phyloP scores from a whole-genome alignment of 2,113 vertebrate genomes.

The Periophthalmodon schlosseri region DNA sequence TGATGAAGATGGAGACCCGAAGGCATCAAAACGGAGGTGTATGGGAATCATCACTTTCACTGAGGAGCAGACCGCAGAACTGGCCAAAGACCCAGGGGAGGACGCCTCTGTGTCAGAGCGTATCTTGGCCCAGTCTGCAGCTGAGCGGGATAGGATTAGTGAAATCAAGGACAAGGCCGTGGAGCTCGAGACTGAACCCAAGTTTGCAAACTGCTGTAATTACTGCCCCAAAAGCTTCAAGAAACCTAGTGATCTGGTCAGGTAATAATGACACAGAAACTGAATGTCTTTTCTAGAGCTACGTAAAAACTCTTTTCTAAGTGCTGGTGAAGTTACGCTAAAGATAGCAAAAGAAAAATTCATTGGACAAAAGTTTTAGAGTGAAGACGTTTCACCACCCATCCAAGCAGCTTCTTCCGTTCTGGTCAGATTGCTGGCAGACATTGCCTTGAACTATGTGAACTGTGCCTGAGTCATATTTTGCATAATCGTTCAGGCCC shows the following conservation, averaged over 20 bases:
- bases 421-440: no score
- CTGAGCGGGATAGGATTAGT: conserved; percentile 94
- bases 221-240: conserved; percentile 98
- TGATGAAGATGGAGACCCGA: conserved; percentile 82
- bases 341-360: not conserved
- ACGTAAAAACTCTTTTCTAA: not conserved
- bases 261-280: conserved; percentile 76
- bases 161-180: conserved; percentile 94
- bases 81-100: conserved; percentile 90
- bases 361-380: no score
- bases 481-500: no score
- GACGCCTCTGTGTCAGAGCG: conserved; percentile 93
- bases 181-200: conserved; percentile 91
- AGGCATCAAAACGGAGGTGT: conserved; percentile 79
- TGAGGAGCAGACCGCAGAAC: conserved; percentile 92
- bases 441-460: no score
- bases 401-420: no score
- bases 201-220: conserved; percentile 91
- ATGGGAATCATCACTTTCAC: conserved; percentile 94
- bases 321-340: not conserved
- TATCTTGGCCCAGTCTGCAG: conserved; percentile 94
- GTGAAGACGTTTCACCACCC: no score
- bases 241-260: conserved; percentile 96
- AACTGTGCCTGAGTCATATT: no score
- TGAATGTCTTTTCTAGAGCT: not conserved